A percentile compares a stretch with the other conserved stretches of the same genome.
These are phyloP conservation scores for Amblyornis subalaris DNA, from an alignment of 2,113 vertebrate genomes.

Conservation along the genomic window DNA sequence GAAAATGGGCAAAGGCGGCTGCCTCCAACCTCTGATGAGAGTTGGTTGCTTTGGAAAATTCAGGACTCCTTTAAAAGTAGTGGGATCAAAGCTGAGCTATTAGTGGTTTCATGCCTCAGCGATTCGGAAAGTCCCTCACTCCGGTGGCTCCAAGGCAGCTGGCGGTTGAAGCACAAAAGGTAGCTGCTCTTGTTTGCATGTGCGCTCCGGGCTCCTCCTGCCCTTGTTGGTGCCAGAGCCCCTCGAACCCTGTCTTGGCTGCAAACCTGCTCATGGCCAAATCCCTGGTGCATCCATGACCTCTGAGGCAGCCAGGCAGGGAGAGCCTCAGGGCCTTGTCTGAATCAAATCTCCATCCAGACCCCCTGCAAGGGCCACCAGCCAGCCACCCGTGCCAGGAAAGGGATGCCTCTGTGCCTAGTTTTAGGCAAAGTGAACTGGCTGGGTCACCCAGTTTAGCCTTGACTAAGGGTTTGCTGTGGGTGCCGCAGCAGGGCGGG, in stretches of 20 bases:
- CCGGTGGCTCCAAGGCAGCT: background rate
- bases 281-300: background rate
- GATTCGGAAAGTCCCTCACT: background rate
- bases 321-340: background rate
- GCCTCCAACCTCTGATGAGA: background rate
- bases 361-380: background rate
- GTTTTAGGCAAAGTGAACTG: background rate
- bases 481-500: rapidly evolving
- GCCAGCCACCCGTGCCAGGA: rapidly evolving
- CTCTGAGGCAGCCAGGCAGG: background rate
- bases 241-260: rapidly evolving
- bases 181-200: background rate
- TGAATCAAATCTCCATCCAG: background rate
- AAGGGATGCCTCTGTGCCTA: background rate
- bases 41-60: background rate
- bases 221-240: rapidly evolving
- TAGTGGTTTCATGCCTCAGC: slow-evolving; percentile 4
- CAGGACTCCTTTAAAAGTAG: background rate
- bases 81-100: background rate
- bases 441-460: background rate
- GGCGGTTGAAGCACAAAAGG: background rate
- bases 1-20: rapidly evolving
- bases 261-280: background rate
- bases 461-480: background rate
- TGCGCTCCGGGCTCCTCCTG: rapidly evolving